These are phyloP conservation scores for Bufo gargarizans DNA, from an alignment of 2,113 vertebrate species.

Conservation along the genomic window DNA sequence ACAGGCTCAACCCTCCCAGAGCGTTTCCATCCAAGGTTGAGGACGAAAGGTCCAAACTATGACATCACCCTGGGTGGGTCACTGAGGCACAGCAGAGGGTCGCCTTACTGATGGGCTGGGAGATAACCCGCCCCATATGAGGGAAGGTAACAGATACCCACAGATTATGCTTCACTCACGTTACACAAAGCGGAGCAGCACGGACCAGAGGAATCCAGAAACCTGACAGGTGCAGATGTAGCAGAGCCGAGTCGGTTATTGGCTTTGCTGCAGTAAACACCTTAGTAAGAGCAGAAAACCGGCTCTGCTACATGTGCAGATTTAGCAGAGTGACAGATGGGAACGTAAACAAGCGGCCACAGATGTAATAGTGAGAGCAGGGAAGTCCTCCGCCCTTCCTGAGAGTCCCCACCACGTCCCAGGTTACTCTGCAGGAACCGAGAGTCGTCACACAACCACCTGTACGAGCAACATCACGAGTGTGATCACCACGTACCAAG, in stretches of 20 bases:
- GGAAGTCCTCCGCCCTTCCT: slow-evolving; percentile 1
- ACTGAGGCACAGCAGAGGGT: neutral
- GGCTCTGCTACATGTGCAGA: neutral
- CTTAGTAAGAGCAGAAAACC: no score
- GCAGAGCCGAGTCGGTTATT: neutral
- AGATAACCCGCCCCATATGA: neutral
- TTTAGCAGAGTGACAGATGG: neutral
- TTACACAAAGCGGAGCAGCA: neutral
- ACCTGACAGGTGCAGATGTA: neutral
- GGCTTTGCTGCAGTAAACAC: no score
- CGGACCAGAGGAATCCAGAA: neutral
- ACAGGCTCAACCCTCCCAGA: no score
- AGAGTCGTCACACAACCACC: neutral
- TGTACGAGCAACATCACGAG: neutral
- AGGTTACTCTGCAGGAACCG: neutral
- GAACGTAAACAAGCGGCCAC: neutral
- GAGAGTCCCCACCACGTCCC: neutral
- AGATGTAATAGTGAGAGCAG: neutral
- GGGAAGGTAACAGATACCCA: neutral
- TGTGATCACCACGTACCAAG: neutral
- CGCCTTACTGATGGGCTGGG: no score
- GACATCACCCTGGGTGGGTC: slow-evolving; percentile 21
- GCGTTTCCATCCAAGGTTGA: neutral
- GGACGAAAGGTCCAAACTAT: slow-evolving; percentile 15
- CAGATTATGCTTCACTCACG: neutral